Base-by-base conservation (phyloP, 2,797 vertebrate species). In the Halcyon chelicuti region DNA sequence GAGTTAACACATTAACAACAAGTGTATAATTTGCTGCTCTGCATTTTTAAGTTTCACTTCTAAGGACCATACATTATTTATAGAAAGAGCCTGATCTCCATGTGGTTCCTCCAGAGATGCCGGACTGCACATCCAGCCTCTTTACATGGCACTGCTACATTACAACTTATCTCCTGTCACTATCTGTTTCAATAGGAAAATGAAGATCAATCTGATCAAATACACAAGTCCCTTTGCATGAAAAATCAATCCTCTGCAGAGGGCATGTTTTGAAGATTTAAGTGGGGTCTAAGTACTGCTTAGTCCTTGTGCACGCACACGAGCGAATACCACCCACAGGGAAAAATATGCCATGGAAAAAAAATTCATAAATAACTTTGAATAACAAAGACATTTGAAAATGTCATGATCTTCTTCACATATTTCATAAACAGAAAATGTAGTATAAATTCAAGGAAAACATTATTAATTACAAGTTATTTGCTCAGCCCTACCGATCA, bases 401-500 rank as follows among this genome's bases (percentile, higher is more conserved):
- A 95, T 93, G 91, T 94, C 95, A 85, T 79, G 88, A 95, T 96
- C 91, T 87, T 95, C 91, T 85, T 92, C 88, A 58, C 80, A 19
- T 95, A 95, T 93, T 93, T 96, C 96, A 82, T 61, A 86, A 79
- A 31, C 63, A 89, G 77, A 93, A 96, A 96, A 93, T 10, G 63
- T 29, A 95, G 83, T 39, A 85, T 63, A 81, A 95, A 96, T 85
- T 94, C 47, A 90, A 90, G 83, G 90, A 95, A 96, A 92, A 94
- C 86, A 90, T 95, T 94, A 95, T 91, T 90, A 96, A 97, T 92
- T 94, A n/a, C 85, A 57, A 95, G 86, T 89, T 93, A 87, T 90
- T 96, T 96, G 94, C 93, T 96, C 90, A 93, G 76, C 40, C 83
- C 74, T 82, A 88, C 91, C 1, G 5, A 91, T 78, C 89, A 62